Base-by-base conservation (phyloP, 2,113 vertebrate species). In the Gobiocypris rarus region DNA sequence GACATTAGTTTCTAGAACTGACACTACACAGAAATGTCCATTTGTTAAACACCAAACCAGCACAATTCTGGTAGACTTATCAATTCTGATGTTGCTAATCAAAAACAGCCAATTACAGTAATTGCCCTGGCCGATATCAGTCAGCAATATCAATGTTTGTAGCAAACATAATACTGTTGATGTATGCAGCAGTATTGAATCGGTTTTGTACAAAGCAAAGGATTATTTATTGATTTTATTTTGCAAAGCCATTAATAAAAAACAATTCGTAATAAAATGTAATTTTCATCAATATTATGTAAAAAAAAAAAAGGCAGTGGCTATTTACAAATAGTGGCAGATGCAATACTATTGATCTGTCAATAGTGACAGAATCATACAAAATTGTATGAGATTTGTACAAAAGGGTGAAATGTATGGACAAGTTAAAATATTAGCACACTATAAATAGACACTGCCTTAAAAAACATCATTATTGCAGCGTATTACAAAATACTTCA, bases 191-290 rank as follows among this genome's bases (percentile, higher is more conserved):
- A 48, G 0, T 73, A 58, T 50, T 84, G 26, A 84, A 14, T 34
- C 28, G 3, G 26, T 63, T 82, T 76, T 54, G 63, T 26, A 79
- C 19, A 65, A 67, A 28, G 50, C 14, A 82, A 38, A 82, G 0
- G 4, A 56, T 2, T 43, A 8, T 84, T 78, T 52, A 81, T 82
- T 87, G 56, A 41, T 74, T 63, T 83, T 11, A 0, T 50, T 48
- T 15, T 65, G 31, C 41, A 52, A 41, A 83, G 54, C 19, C 41
- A 41, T 80, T 48, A 84, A 76, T 70, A 59, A 84, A 26, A 31
- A 24, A 61, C 0, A 8, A 10, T 45, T 78, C 17, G 14, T 59
- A 26, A 38, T 56, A n/a, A 31, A 76, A 24, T 76, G 11, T 11
- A 22, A 24, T 41, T 45, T 71, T 10, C 31, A 24, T 24, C 41